Evolutionary conservation across 2,888 invertebrate genomes (phyloP), one percentile per base, ranked within the genome.

Genomic region (Noctua comes): DNA sequence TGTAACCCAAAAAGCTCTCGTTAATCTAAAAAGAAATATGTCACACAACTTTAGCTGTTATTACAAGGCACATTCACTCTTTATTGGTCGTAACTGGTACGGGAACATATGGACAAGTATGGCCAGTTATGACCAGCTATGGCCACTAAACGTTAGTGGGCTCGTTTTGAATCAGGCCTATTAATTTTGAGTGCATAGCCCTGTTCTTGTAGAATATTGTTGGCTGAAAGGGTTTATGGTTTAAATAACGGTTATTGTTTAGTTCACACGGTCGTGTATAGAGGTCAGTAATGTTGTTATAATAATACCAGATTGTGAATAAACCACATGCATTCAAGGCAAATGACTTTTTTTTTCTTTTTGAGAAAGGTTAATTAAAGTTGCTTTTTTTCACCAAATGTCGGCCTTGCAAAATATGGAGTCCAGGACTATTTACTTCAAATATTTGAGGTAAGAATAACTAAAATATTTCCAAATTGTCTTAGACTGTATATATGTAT

Each of bases 1-100:
- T 86, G 77, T 80, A 88, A 85, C 82, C 82, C 46, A 76, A 87
- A 78, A 80, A 83, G 36, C 59, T 13, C 27, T 82, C 83, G 76
- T 83, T 80, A 74, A 77, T 79, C 70, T 76, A 68, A 69, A 74
- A 78, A 84, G 71, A 84, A 71, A 85, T 76, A 76, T 82, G 72
- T 79, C 73, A 77, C 65, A 46, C 73, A 64, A 48, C 40, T 51
- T 43, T 24, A 77, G 40, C 57, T 69, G 71, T 87, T 85, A 88
- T 84, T 76, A 79, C 43, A 69, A 68, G 68, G 43, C 40, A 71
- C 72, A 80, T 84, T 73, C 80, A 73, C 48, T 31, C 64, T 78
- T 85, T 80, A 87, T 80, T 74, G 79, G 77, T 59, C 77, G 72
- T 86, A 68, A 86, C 62, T 74, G 59, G n/a, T 62, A 31, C 65